phyloP scores from a whole-genome alignment of 2,888 invertebrate genomes.

The Anarsia innoxiella region DNA sequence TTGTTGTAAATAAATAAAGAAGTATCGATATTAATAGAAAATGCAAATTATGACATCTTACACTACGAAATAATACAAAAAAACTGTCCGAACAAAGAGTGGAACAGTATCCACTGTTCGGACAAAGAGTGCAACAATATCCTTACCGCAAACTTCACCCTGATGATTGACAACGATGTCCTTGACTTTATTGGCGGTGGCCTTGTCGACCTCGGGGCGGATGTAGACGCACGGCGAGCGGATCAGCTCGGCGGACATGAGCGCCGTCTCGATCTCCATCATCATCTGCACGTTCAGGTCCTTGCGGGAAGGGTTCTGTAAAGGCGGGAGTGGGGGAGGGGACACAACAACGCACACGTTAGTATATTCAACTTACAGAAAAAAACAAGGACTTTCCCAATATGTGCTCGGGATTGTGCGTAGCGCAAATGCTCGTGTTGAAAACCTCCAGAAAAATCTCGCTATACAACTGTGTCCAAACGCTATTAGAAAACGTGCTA shows the following conservation, averaged over 20 bases:
- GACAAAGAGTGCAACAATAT: too few species aligned
- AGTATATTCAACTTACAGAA: too few species aligned
- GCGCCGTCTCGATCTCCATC: slow-evolving; percentile 88
- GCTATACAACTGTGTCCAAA: neutral
- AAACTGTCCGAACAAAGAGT: too few species aligned
- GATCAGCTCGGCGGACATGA: slow-evolving; percentile 87
- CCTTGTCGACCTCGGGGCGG: slow-evolving; percentile 89
- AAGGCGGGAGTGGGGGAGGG: slow-evolving; percentile 35
- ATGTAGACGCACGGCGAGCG: slow-evolving; percentile 87
- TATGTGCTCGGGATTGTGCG: neutral
- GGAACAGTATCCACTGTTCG: too few species aligned
- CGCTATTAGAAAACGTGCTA: neutral
- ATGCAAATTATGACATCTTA: too few species aligned
- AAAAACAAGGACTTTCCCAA: too few species aligned
- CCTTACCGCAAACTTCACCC: slow-evolving; percentile 81
- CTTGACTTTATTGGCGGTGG: slow-evolving; percentile 84
- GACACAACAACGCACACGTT: neutral
- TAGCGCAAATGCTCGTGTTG: neutral
- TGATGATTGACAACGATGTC: slow-evolving; percentile 92
- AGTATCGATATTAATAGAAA: too few species aligned
- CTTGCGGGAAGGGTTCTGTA: slow-evolving; percentile 90
- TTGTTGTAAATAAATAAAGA: too few species aligned
- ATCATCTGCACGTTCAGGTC: slow-evolving; percentile 96
- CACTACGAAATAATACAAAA: too few species aligned
- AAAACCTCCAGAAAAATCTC: neutral